Evolutionary conservation across 2,113 vertebrate species (phyloP).

Genomic region (Solea solea): DNA sequence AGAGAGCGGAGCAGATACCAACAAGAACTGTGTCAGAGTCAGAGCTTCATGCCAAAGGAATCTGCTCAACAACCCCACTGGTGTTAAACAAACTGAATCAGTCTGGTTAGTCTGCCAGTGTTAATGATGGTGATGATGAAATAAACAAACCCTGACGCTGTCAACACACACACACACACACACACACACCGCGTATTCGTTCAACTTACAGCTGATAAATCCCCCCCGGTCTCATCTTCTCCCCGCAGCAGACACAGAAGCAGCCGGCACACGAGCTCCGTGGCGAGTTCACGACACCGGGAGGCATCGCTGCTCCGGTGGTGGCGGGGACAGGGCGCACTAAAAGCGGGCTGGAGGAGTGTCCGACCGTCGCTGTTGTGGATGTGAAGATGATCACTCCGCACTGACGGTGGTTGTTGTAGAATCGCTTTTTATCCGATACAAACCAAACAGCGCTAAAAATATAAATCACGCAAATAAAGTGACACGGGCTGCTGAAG

Average conservation of each 20-base stretch:
- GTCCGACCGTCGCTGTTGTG: background rate
- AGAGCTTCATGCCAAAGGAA: background rate
- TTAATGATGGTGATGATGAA: background rate
- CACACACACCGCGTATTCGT: background rate
- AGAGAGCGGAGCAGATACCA: background rate
- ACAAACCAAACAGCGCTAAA: background rate
- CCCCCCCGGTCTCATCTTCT: constrained; percentile 49
- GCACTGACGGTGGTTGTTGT: background rate
- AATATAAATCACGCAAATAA: background rate
- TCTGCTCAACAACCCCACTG: background rate
- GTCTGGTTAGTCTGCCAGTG: background rate
- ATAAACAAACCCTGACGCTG: background rate
- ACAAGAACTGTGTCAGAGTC: background rate
- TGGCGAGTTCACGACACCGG: constrained; percentile 63
- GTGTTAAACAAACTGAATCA: background rate
- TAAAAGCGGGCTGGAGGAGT: background rate
- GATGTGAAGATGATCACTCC: background rate
- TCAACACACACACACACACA: too few relatives aligned
- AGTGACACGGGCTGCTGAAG: background rate
- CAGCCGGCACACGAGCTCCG: constrained; percentile 60
- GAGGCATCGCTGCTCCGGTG: constrained; percentile 66
- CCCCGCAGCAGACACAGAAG: constrained; percentile 60
- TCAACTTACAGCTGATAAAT: constrained; percentile 71
- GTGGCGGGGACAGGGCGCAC: constrained; percentile 2
- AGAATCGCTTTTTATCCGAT: background rate